Evolutionary conservation across 2,797 vertebrate genomes (phyloP), one percentile per base, ranked within the genome.

Genomic region (Halcyon leucocephala): DNA sequence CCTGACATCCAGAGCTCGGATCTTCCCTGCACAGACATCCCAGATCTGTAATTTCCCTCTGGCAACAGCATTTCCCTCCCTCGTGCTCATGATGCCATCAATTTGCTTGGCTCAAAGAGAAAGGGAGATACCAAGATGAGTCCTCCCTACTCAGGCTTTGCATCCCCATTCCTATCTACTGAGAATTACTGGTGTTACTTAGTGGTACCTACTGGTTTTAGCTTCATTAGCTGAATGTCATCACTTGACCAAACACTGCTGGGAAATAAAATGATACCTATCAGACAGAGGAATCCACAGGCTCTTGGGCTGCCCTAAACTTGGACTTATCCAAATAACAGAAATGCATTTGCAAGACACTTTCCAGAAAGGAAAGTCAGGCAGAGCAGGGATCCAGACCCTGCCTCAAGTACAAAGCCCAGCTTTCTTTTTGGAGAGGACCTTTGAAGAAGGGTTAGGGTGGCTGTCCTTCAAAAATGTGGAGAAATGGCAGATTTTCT

Each of bases 1-100:
- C 92, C 86, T 96, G 95, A 94, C 76, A 89, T 49, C 76, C 76
- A 94, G 93, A 89, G 44, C 84, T 42, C 2, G 2, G 72, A 69
- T 78, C 14, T 4, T 39, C 2, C 2, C 69, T 51, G 79, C 82
- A 72, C 54, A 61, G 85, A 49, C 77, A 81, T 29, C 57, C 71
- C 0, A 1, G 67, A 72, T 39, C 74, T 65, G 4, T 39, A 42
- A 86, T 7, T 92, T 78, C 49, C 49, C 69, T 71, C 67, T 77
- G 72, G 87, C 52, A 77, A 46, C 2, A 14, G 76, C 65, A 76
- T 64, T 67, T 85, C 82, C 64, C 44, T 70, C 37, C 57, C 44
- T 46, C 0, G 1, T 44, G 54, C 78, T 93, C 71, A 14, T 0
- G 7, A 42, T 39, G 80, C 60, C 49, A 46, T 33, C 1, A 0